These are phyloP conservation scores for Dicyrtomina minuta DNA, from an alignment of 2,888 invertebrate genomes.

Conservation along the genomic window DNA sequence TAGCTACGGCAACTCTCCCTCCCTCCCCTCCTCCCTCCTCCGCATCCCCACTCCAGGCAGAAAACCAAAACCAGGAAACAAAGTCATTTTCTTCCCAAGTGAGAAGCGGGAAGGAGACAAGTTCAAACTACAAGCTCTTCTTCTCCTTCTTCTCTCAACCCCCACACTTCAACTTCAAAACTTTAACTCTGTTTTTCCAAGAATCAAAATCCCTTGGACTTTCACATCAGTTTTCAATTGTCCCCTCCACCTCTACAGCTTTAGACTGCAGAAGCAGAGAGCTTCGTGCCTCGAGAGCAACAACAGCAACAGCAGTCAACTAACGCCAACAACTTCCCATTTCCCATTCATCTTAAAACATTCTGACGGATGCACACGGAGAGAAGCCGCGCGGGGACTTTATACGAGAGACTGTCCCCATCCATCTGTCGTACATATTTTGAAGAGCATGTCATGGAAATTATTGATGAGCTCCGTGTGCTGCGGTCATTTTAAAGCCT, in stretches of 20 bases:
- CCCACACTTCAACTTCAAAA: no score
- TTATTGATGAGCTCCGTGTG: conserved; percentile 26
- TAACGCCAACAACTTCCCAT: no score
- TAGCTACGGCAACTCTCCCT: background rate
- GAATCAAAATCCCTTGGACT: background rate
- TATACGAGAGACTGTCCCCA: background rate
- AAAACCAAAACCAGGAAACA: no score
- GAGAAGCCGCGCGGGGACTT: background rate
- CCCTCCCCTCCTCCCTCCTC: background rate
- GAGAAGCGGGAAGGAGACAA: background rate
- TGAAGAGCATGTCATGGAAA: conserved; percentile 1
- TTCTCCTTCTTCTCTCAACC: no score
- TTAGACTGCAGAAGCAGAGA: background rate
- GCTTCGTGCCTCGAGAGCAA: no score
- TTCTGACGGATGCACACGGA: background rate
- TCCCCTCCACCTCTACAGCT: background rate
- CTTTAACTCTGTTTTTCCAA: background rate
- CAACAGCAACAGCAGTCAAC: no score
- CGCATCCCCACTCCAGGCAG: background rate
- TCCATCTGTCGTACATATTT: background rate
- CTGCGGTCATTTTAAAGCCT: conserved; percentile 11
- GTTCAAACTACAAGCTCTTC: background rate
- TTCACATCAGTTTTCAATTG: background rate
- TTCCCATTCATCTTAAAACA: conserved; percentile 1
- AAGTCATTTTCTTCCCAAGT: background rate